Evolutionary conservation across 2,797 vertebrate genomes (phyloP).

Genomic region (Garrulus glandarius): DNA sequence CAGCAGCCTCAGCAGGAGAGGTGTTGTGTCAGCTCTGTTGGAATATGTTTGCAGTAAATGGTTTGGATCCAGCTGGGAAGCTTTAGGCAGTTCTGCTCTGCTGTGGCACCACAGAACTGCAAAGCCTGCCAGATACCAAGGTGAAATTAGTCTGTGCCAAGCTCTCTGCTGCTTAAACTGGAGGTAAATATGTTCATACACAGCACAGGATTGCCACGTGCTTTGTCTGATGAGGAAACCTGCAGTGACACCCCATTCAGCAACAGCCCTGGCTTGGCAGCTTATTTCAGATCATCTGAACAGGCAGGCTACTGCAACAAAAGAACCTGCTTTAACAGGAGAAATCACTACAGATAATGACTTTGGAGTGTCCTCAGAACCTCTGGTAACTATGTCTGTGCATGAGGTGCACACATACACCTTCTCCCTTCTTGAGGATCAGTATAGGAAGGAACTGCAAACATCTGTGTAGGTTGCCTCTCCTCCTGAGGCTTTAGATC

Average conservation of each 20-base stretch:
- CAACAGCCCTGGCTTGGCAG: not conserved
- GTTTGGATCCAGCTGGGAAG: not conserved
- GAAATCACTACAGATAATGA: not conserved
- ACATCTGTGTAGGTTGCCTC: not conserved
- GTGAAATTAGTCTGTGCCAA: not conserved
- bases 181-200: not conserved
- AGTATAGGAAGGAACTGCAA: not conserved
- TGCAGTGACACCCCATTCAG: not conserved
- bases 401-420: not conserved
- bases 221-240: not conserved
- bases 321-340: not conserved
- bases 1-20: not conserved
- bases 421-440: not conserved
- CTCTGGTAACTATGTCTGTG: not conserved
- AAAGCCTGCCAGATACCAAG: not conserved
- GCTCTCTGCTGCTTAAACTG: not conserved
- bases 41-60: not conserved
- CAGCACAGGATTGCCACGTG: not conserved
- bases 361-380: not conserved
- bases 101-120: not conserved
- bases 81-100: not conserved
- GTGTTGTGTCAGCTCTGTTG: not conserved
- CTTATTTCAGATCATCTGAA: not conserved
- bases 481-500: not conserved
- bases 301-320: not conserved